Conservation (phyloP, 2,113 vertebrate genomes). For the Lampris megalopsis region DNA sequence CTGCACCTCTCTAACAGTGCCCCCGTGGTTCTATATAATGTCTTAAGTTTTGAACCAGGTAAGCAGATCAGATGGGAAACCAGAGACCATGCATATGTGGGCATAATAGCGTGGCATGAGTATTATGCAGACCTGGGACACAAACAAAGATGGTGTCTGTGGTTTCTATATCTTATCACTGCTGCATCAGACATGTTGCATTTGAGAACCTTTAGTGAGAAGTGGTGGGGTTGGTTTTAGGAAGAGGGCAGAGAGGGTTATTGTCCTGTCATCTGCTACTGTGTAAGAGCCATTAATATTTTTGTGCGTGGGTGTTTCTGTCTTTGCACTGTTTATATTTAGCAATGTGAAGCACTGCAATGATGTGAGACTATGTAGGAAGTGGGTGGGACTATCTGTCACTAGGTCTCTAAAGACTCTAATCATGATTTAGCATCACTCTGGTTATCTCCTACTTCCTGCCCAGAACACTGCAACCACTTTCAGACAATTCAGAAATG, state of each 20-base stretch:
- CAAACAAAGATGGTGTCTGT: constrained; percentile 72
- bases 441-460: constrained; percentile 58
- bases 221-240: constrained; percentile 13
- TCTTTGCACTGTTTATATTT: constrained; percentile 58
- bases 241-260: background rate
- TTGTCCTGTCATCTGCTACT: constrained; percentile 43
- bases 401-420: constrained; percentile 60
- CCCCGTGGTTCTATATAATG: background rate
- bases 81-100: constrained; percentile 65
- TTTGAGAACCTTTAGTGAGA: constrained; percentile 42
- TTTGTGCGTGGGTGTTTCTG: constrained; percentile 12
- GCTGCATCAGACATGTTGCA: constrained; percentile 51
- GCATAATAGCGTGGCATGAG: constrained; percentile 65
- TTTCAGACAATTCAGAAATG: background rate
- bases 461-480: constrained; percentile 7
- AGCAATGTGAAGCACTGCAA: constrained; percentile 59
- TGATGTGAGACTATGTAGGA: constrained; percentile 53
- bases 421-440: constrained; percentile 66
- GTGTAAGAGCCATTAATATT: constrained; percentile 42
- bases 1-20: background rate
- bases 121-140: constrained; percentile 61
- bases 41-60: constrained; percentile 24
- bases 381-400: constrained; percentile 57
- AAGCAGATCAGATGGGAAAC: constrained; percentile 40
- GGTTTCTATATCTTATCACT: constrained; percentile 46